Evolutionary conservation across 2,888 invertebrate genomes (phyloP).

Genomic region (Patella ulyssiponensis): DNA sequence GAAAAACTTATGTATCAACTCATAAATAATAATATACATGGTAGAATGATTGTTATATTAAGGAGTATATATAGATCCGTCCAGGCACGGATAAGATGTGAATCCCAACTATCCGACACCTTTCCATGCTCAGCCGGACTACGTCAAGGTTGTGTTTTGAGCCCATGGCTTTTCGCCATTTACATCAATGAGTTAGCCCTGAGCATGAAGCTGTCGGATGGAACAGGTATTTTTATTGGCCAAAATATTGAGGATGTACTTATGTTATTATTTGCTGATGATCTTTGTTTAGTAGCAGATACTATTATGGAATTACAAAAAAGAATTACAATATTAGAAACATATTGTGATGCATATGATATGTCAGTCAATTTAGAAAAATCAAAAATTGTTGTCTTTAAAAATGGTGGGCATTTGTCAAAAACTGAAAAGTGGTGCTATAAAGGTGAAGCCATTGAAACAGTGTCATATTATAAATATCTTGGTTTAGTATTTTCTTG

Average conservation of each 20-base stretch:
- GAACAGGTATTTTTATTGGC: not conserved
- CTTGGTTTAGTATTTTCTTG: not conserved
- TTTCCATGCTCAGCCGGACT: not conserved
- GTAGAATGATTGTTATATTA: not conserved
- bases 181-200: not conserved
- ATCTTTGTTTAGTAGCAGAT: not conserved
- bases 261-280: not conserved
- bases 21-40: not conserved
- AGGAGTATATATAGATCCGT: not conserved
- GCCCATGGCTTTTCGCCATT: constrained; percentile 5
- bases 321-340: constrained; percentile 2
- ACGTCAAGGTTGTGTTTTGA: not conserved
- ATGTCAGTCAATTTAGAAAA: not conserved
- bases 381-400: not conserved
- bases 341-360: constrained; percentile 2
- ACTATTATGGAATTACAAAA: not conserved
- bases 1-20: not conserved
- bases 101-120: not conserved
- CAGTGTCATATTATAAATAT: constrained; percentile 6
- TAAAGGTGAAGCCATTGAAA: not conserved
- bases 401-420: constrained; percentile 4
- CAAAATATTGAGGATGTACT: not conserved
- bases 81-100: not conserved
- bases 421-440: not conserved
- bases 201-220: not conserved